A percentile compares a stretch with the other conserved stretches of the same genome.
These are phyloP conservation scores for Entosphenus tridentatus DNA, from an alignment of 2,113 vertebrate species.

Conservation along the genomic window DNA sequence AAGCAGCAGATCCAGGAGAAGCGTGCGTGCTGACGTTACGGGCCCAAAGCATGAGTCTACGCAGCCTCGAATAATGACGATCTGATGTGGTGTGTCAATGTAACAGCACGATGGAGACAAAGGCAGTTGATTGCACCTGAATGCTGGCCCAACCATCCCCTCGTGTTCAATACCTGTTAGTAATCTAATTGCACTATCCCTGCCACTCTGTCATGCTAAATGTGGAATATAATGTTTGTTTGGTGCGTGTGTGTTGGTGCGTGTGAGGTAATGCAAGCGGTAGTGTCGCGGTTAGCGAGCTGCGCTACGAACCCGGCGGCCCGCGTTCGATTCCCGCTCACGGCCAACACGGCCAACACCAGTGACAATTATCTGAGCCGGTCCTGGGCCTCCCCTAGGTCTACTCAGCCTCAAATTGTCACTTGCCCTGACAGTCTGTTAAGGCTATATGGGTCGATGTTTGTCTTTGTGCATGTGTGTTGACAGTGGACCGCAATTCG, in stretches of 20 bases:
- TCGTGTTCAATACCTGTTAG: no score
- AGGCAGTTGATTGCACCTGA: neutral
- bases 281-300: no score
- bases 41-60: neutral
- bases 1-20: slow-evolving; percentile 43
- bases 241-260: no score
- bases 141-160: no score
- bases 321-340: no score
- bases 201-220: no score
- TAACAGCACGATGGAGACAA: neutral
- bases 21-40: slow-evolving; percentile 23
- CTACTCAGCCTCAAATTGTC: neutral
- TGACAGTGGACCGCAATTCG: slow-evolving; percentile 28
- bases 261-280: no score
- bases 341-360: neutral
- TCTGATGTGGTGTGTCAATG: neutral
- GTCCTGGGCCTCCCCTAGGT: neutral
- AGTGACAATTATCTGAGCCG: neutral
- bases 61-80: neutral
- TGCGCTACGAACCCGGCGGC: no score
- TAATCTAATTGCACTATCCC: no score
- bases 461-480: slow-evolving; percentile 2
- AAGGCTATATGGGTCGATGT: neutral
- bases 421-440: neutral
- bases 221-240: no score